These are phyloP conservation scores for Diorhabda carinulata DNA, from an alignment of 1,140 invertebrate species.

Conservation along the genomic window DNA sequence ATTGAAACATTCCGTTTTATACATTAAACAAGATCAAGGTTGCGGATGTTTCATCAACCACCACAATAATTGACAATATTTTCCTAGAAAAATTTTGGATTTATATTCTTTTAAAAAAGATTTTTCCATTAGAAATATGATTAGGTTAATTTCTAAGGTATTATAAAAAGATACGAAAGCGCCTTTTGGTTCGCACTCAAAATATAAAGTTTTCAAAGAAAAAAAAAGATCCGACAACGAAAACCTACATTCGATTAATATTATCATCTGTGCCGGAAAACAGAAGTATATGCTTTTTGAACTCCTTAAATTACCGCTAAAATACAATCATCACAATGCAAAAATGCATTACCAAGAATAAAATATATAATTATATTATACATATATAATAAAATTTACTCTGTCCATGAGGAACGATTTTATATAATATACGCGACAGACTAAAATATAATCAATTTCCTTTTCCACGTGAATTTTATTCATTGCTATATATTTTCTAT, in stretches of 20 bases:
- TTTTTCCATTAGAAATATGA: too few species aligned
- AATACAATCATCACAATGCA: slow-evolving; percentile 71
- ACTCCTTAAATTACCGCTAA: slow-evolving; percentile 67
- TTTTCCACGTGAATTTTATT: slow-evolving; percentile 11
- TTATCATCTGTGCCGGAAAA: slow-evolving; percentile 27
- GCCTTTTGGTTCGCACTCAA: too few species aligned
- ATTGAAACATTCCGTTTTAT: too few species aligned
- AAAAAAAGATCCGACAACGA: too few species aligned
- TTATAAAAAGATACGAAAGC: too few species aligned
- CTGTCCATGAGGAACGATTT: slow-evolving; percentile 46
- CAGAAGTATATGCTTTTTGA: slow-evolving; percentile 46
- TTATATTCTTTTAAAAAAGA: too few species aligned
- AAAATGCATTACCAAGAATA: slow-evolving; percentile 73
- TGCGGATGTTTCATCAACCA: too few species aligned
- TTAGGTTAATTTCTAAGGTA: too few species aligned
- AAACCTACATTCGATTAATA: neutral
- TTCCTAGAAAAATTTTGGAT: too few species aligned
- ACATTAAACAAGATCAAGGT: too few species aligned
- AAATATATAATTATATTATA: slow-evolving; percentile 70
- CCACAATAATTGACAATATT: too few species aligned
- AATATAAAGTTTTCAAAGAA: too few species aligned
- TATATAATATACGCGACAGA: neutral
- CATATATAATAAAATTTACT: slow-evolving; percentile 61
- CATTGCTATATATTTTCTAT: neutral
- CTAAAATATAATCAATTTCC: neutral